Percentiles rank a stretch among this genome's conserved stretches.
phyloP scores from a whole-genome alignment of 2,888 invertebrate species.

The Apamea monoglypha region DNA sequence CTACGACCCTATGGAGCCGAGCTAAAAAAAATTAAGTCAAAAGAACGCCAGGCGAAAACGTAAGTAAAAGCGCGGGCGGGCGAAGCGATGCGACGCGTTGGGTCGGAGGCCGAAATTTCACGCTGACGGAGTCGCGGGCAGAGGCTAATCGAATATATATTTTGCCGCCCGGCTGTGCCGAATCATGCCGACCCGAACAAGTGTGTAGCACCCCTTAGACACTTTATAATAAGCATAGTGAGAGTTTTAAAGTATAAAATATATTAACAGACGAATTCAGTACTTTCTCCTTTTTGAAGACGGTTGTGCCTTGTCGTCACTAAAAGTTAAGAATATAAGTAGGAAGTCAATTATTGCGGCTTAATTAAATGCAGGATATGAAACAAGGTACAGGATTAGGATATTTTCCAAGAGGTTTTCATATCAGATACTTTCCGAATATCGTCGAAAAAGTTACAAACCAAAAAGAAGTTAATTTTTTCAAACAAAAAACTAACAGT shows the following conservation, averaged over 20 bases:
- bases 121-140: background rate
- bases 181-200: slow-evolving; percentile 3
- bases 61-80: background rate
- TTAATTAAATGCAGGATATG: slow-evolving; percentile 50
- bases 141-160: background rate
- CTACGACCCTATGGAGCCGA: background rate
- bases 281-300: slow-evolving; percentile 25
- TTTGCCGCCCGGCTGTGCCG: background rate
- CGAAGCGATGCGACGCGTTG: background rate
- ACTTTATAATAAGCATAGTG: slow-evolving; percentile 19
- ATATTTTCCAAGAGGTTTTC: slow-evolving; percentile 35
- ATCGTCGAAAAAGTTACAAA: background rate
- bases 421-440: slow-evolving; percentile 15
- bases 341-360: slow-evolving; percentile 30
- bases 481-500: background rate
- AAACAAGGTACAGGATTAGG: slow-evolving; percentile 45
- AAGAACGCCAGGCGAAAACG: background rate
- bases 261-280: slow-evolving; percentile 27
- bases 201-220: background rate
- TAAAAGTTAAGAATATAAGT: slow-evolving; percentile 14
- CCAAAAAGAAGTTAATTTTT: background rate
- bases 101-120: background rate
- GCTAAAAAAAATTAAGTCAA: background rate
- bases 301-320: slow-evolving; percentile 4
- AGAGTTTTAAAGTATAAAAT: slow-evolving; percentile 11